phyloP scores from a whole-genome alignment of 2,888 invertebrate genomes.

The Melanotus villosus region DNA sequence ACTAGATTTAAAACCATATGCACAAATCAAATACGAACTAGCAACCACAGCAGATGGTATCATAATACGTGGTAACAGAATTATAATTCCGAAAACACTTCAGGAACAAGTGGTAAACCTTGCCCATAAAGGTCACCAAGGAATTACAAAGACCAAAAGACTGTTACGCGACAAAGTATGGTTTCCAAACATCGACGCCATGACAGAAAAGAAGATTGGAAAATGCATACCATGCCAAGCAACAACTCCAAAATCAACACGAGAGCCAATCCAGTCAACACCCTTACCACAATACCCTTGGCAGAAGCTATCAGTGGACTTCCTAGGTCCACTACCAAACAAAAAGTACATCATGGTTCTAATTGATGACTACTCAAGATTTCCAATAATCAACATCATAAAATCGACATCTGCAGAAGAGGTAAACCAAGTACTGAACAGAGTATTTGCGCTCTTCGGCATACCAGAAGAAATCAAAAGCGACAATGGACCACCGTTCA shows the following conservation, averaged over 20 bases:
- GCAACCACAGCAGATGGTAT: background rate
- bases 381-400: background rate
- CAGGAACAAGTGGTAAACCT: background rate
- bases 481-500: background rate
- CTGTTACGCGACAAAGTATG: background rate
- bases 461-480: background rate
- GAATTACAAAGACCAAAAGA: background rate
- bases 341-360: background rate
- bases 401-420: background rate
- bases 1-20: background rate
- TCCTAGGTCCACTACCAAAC: background rate
- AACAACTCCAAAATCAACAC: background rate
- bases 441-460: background rate
- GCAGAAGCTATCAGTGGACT: background rate
- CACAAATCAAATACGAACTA: slow-evolving; percentile 1
- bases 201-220: background rate
- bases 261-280: slow-evolving; percentile 1
- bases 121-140: background rate
- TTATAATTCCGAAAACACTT: background rate
- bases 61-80: background rate
- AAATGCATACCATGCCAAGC: background rate
- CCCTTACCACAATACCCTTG: background rate
- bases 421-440: slow-evolving; percentile 1
- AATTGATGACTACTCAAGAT: background rate
- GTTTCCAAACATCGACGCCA: background rate